A percentile compares a stretch with the other conserved stretches of the same genome.
phyloP scores from a whole-genome alignment of 2,113 vertebrate genomes.

The Crotalus tigris region DNA sequence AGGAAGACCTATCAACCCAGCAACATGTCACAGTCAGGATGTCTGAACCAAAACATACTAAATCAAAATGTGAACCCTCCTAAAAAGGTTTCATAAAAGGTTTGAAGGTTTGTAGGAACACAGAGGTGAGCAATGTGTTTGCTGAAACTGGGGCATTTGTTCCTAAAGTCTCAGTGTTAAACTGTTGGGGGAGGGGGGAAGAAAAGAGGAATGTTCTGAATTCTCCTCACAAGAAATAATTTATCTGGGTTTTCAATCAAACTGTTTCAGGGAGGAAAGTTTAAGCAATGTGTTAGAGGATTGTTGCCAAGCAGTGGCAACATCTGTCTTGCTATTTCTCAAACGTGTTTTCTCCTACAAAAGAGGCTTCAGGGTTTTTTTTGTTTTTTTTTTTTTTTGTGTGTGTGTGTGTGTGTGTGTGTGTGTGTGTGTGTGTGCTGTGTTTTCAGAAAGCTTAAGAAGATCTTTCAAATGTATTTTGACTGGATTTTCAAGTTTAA shows the following conservation, averaged over 20 bases:
- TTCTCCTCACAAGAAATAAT: not conserved
- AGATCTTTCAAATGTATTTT: not conserved
- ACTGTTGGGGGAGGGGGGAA: not conserved
- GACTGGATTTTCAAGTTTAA: not conserved
- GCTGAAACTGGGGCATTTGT: not conserved
- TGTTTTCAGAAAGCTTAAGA: not conserved
- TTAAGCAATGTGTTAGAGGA: not conserved
- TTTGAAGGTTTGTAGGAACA: not conserved
- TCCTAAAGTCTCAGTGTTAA: not conserved
- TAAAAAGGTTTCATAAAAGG: not conserved
- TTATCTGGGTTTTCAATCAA: not conserved
- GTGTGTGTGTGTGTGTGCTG: not conserved
- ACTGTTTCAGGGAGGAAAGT: not conserved
- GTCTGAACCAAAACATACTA: not conserved
- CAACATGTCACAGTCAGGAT: not conserved
- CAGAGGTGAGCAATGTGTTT: not conserved
- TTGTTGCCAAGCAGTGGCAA: not conserved
- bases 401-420: not conserved
- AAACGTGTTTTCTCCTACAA: not conserved
- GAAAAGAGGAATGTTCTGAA: not conserved
- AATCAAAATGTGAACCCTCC: not conserved
- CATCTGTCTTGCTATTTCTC: not conserved
- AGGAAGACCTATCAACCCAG: not conserved
- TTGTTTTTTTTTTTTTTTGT: too few species aligned
- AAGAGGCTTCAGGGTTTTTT: not conserved